These are phyloP conservation scores for Dendrocopos noguchii DNA, from an alignment of 2,113 vertebrate genomes.

Conservation along the genomic window DNA sequence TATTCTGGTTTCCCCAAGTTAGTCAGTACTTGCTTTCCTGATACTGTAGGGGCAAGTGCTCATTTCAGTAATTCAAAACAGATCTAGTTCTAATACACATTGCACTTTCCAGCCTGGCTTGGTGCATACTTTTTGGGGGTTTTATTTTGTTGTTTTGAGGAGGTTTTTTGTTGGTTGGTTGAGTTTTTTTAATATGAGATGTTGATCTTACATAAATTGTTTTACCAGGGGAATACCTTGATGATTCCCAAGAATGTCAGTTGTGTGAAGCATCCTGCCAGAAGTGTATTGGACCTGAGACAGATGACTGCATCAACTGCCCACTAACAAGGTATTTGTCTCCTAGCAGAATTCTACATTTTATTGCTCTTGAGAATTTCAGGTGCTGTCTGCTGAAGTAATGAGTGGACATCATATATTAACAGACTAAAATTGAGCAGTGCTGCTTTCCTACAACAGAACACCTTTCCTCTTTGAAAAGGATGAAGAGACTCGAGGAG, in stretches of 20 bases:
- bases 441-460: not conserved
- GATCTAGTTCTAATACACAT: not conserved
- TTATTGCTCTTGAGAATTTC: not conserved
- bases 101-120: not conserved
- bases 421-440: not conserved
- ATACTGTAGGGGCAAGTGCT: not conserved
- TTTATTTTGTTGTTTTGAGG: no score
- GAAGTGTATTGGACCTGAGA: slow-evolving; percentile 83
- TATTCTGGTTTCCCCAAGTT: not conserved
- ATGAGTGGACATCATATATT: not conserved
- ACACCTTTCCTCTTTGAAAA: not conserved
- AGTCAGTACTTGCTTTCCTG: not conserved
- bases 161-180: no score
- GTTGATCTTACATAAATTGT: not conserved
- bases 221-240: slow-evolving; percentile 75
- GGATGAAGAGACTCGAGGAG: not conserved
- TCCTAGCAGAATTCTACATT: not conserved
- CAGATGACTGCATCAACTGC: slow-evolving; percentile 84
- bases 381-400: not conserved
- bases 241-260: slow-evolving; percentile 73
- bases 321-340: slow-evolving; percentile 75
- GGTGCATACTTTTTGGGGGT: no score
- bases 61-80: not conserved
- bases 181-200: not conserved
- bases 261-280: slow-evolving; percentile 83